These are phyloP conservation scores for Catocala sponsa DNA, from an alignment of 2,888 invertebrate species.

Conservation along the genomic window DNA sequence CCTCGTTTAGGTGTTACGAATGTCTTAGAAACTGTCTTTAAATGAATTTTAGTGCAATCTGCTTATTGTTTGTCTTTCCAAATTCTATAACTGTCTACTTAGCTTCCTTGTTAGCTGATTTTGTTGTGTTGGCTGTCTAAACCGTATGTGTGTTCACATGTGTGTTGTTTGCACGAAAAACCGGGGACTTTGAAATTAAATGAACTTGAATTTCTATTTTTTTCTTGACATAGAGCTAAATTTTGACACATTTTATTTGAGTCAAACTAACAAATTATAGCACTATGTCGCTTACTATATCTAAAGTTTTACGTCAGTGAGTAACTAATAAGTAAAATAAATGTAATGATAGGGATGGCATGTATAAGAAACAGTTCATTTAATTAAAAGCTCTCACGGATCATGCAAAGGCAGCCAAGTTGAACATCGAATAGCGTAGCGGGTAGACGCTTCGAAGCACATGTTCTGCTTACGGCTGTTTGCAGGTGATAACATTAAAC, in stretches of 20 bases:
- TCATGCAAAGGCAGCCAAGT: slow-evolving; percentile 35
- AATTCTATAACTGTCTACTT: slow-evolving; percentile 46
- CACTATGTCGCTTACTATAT: too few species aligned
- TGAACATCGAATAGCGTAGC: slow-evolving; percentile 59
- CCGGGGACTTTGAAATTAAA: slow-evolving; percentile 1
- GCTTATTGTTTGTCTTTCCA: slow-evolving; percentile 53
- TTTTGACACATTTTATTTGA: too few species aligned
- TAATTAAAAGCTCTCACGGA: slow-evolving; percentile 9
- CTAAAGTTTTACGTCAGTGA: too few species aligned
- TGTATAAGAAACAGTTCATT: slow-evolving; percentile 4
- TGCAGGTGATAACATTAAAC: slow-evolving; percentile 87
- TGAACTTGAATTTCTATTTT: neutral
- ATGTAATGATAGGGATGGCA: too few species aligned
- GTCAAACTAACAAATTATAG: too few species aligned
- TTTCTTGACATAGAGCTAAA: too few species aligned
- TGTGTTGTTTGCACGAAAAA: slow-evolving; percentile 18
- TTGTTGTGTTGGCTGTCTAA: slow-evolving; percentile 24
- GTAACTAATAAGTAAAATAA: too few species aligned
- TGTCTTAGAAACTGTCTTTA: slow-evolving; percentile 29
- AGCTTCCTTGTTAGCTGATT: slow-evolving; percentile 40
- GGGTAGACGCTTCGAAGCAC: slow-evolving; percentile 76
- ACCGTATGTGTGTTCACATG: slow-evolving; percentile 13
- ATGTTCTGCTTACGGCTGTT: slow-evolving; percentile 80
- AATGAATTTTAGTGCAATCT: slow-evolving; percentile 42
- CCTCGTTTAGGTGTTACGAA: slow-evolving; percentile 16